phyloP scores from a whole-genome alignment of 2,888 invertebrate species.

The Norana najaformis region DNA sequence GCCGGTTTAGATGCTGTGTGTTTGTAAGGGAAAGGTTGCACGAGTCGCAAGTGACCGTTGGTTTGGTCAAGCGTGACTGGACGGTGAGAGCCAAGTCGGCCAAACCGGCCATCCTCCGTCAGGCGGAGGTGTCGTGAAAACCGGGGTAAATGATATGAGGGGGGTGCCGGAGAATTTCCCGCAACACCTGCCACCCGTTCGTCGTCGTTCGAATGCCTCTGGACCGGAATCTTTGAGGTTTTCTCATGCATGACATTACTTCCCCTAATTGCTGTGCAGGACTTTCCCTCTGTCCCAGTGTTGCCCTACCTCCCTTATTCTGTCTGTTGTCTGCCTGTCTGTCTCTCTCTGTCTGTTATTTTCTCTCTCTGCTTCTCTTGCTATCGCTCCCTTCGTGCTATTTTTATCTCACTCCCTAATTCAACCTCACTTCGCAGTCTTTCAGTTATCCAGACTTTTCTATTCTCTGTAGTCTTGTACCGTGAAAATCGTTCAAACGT shows the following conservation, averaged over 20 bases:
- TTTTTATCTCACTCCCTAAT: no score
- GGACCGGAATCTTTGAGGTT: neutral
- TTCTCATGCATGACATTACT: neutral
- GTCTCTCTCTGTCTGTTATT: neutral
- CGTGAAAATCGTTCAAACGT: neutral
- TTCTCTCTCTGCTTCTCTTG: neutral
- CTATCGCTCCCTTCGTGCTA: no score
- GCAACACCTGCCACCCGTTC: neutral
- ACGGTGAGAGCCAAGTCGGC: neutral
- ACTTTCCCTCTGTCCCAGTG: neutral
- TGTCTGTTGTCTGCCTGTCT: neutral
- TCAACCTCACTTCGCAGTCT: no score
- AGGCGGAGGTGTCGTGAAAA: neutral
- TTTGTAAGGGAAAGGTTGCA: neutral
- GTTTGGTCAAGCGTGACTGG: neutral
- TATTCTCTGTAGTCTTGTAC: neutral
- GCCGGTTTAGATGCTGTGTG: neutral
- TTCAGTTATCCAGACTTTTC: neutral
- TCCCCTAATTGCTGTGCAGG: neutral
- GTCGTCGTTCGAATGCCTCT: neutral
- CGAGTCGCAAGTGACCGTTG: constrained; percentile 4
- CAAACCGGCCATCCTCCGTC: neutral
- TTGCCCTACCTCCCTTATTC: neutral
- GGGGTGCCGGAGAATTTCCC: neutral
- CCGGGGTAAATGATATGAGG: neutral